Conservation (phyloP, 2,797 vertebrate species). For the Eulemur albifrons region DNA sequence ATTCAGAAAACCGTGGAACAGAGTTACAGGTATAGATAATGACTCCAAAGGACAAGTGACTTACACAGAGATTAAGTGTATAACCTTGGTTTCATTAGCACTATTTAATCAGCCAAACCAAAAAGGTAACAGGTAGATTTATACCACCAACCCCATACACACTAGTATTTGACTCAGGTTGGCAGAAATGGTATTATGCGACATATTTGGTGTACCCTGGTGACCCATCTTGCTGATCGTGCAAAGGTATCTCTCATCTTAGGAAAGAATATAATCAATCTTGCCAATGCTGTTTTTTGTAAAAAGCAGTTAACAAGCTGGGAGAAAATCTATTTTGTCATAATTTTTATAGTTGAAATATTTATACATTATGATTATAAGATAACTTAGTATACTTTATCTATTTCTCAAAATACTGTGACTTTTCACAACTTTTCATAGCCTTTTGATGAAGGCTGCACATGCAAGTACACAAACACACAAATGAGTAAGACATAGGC, state of each 20-base stretch:
- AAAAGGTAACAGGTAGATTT: not conserved
- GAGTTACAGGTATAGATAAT: not conserved
- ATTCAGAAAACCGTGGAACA: not conserved
- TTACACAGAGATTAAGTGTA: not conserved
- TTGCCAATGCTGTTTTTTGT: not conserved
- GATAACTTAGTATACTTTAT: not conserved
- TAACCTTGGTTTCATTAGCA: not conserved
- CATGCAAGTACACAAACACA: not conserved
- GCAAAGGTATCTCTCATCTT: not conserved
- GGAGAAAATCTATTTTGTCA: not conserved
- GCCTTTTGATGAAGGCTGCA: not conserved
- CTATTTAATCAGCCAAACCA: slow-evolving; percentile 2
- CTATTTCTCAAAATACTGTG: slow-evolving; percentile 20
- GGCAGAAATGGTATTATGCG: not conserved
- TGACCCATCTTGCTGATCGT: not conserved
- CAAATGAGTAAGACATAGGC: not conserved
- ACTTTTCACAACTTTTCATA: not conserved
- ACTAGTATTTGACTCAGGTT: not conserved
- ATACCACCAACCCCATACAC: not conserved
- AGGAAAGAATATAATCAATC: not conserved
- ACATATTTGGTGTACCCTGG: not conserved
- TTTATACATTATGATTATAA: not conserved
- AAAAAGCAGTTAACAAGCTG: not conserved
- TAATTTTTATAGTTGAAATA: slow-evolving; percentile 26
- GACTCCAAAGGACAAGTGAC: not conserved